These are phyloP conservation scores for Amblyornis subalaris DNA, from an alignment of 2,113 vertebrate genomes.

Conservation along the genomic window DNA sequence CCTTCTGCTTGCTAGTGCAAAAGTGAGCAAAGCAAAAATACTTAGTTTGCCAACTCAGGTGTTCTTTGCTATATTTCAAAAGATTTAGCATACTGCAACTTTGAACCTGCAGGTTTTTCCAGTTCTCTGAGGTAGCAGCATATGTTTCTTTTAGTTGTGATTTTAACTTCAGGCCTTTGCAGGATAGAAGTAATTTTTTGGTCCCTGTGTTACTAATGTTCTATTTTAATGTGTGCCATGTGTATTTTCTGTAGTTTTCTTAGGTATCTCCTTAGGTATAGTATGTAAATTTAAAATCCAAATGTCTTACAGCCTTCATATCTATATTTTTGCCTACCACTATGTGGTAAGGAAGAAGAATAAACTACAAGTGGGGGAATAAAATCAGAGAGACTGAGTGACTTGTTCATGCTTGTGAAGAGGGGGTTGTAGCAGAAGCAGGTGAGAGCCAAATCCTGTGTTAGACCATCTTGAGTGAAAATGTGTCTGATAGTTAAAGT, in stretches of 20 bases:
- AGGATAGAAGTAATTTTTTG: background rate
- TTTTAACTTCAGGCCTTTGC: background rate
- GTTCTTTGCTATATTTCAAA: background rate
- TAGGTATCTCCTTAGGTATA: background rate
- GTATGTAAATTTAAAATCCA: background rate
- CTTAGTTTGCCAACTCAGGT: background rate
- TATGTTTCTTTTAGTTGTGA: background rate
- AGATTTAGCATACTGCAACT: background rate
- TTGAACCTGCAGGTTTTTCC: slow-evolving; percentile 24
- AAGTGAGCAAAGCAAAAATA: background rate
- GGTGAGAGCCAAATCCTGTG: background rate
- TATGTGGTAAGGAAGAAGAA: background rate
- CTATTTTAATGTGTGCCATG: background rate
- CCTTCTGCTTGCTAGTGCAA: background rate
- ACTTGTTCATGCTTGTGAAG: background rate
- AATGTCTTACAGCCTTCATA: background rate
- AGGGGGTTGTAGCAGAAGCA: background rate
- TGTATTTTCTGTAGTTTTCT: background rate
- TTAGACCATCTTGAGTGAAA: background rate
- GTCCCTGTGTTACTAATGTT: background rate
- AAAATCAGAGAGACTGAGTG: background rate
- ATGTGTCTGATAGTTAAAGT: background rate
- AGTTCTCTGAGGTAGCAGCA: background rate
- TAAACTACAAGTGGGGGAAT: background rate
- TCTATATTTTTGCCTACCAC: background rate